These are phyloP conservation scores for Silurus meridionalis DNA, from an alignment of 2,113 vertebrate species.

Conservation along the genomic window DNA sequence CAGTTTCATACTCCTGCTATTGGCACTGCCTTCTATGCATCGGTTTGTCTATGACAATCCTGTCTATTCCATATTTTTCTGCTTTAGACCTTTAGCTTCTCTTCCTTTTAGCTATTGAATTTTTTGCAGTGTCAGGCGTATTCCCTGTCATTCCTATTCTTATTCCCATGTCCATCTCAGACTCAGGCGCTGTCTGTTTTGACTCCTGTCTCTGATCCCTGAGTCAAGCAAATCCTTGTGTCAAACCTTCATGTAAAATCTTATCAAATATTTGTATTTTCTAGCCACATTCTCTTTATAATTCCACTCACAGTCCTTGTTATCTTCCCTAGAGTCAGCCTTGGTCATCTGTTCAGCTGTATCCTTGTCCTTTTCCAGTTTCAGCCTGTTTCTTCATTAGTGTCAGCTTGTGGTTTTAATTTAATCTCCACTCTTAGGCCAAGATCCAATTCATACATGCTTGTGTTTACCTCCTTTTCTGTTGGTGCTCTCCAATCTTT, in stretches of 20 bases:
- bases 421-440: slow-evolving; percentile 2
- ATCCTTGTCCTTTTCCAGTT: neutral
- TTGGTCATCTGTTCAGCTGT: neutral
- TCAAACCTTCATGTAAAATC: slow-evolving; percentile 1
- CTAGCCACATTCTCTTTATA: neutral
- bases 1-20: neutral
- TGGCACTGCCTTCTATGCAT: neutral
- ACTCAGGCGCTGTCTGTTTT: neutral
- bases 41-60: neutral
- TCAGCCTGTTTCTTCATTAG: neutral
- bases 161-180: neutral
- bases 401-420: neutral
- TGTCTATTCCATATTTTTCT: neutral
- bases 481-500: neutral
- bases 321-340: neutral
- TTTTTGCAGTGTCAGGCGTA: neutral
- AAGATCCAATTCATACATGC: neutral
- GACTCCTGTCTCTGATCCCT: neutral
- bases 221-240: neutral
- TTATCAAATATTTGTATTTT: neutral
- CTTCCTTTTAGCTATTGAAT: neutral
- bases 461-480: neutral
- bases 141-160: neutral
- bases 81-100: neutral
- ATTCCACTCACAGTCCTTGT: neutral